phyloP scores from a whole-genome alignment of 2,113 vertebrate species.

The Nipponia nippon region DNA sequence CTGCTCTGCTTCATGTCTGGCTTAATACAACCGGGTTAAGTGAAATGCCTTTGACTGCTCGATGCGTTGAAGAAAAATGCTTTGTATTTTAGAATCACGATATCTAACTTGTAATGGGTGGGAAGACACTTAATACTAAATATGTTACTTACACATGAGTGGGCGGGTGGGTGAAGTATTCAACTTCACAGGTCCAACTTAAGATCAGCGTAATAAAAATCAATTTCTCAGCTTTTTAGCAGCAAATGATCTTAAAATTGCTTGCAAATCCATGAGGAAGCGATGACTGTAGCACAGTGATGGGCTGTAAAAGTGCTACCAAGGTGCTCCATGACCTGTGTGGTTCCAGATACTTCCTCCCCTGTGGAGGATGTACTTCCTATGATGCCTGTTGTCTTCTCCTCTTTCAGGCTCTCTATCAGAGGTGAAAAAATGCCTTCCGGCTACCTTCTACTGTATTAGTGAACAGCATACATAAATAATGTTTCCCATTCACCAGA shows the following conservation, averaged over 20 bases:
- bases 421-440: slow-evolving; percentile 28
- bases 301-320: neutral
- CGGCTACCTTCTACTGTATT: neutral
- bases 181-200: neutral
- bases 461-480: slow-evolving; percentile 61
- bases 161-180: neutral
- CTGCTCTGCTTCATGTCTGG: neutral
- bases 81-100: neutral
- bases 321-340: neutral
- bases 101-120: neutral
- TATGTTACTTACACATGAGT: neutral
- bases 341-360: neutral
- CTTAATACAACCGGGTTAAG: neutral
- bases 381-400: neutral
- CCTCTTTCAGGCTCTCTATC: neutral
- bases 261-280: neutral
- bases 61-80: neutral
- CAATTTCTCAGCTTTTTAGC: neutral
- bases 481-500: slow-evolving; percentile 43
- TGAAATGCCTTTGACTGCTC: neutral
- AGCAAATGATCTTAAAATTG: neutral
- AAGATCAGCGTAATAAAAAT: slow-evolving; percentile 1
- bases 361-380: neutral
- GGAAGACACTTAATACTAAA: neutral
- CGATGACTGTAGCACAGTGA: neutral